Evolutionary conservation across 2,888 invertebrate genomes (phyloP).

Genomic region (Oligia strigilis): DNA sequence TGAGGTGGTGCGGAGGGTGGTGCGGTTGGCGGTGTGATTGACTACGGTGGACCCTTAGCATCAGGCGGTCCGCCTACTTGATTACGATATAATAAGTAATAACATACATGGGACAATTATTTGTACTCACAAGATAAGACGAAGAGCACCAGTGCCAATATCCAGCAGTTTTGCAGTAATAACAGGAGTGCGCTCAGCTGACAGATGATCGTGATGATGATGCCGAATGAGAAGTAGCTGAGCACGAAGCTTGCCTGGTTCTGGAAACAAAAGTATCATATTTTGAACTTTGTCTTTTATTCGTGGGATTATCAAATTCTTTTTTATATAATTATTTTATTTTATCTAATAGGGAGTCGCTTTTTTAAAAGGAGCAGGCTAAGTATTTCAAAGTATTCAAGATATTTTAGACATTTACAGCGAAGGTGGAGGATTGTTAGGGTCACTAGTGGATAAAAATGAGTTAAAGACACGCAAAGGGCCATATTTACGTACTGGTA

Average conservation of each 20-base stretch:
- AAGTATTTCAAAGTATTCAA: background rate
- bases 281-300: background rate
- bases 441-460: background rate
- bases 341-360: background rate
- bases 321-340: background rate
- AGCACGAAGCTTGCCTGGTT: slow-evolving; percentile 66
- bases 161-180: slow-evolving; percentile 66
- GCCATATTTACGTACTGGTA: background rate
- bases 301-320: background rate
- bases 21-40: background rate
- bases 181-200: slow-evolving; percentile 68
- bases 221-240: slow-evolving; percentile 69
- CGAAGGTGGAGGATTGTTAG: background rate
- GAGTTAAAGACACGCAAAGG: background rate
- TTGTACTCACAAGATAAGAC: slow-evolving; percentile 67
- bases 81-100: background rate
- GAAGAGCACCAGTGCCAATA: slow-evolving; percentile 49
- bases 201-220: slow-evolving; percentile 66
- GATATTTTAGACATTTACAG: background rate
- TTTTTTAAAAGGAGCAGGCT: background rate
- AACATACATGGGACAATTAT: background rate
- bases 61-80: background rate
- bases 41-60: background rate
- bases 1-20: no score
- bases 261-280: slow-evolving; percentile 63